These are phyloP conservation scores for Eurosta solidaginis DNA, from an alignment of 1,140 invertebrate species.

Conservation along the genomic window DNA sequence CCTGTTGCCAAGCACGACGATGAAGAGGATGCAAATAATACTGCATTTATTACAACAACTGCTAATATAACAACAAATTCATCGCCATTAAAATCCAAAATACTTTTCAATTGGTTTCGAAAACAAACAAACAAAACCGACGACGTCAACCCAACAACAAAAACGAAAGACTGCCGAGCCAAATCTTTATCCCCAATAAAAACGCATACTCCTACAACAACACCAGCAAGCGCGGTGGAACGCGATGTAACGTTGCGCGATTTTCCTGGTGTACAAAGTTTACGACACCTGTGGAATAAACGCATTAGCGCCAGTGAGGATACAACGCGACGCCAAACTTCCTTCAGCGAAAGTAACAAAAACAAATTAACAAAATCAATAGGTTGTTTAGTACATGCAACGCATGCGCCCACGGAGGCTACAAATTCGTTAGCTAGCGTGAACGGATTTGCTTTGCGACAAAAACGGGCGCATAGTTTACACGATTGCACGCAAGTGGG, in stretches of 20 bases:
- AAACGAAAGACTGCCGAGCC: slow-evolving; percentile 29
- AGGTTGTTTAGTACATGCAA: slow-evolving; percentile 51
- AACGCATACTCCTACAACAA: too few species aligned
- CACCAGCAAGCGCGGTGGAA: neutral
- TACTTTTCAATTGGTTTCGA: slow-evolving; percentile 35
- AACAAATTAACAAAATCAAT: slow-evolving; percentile 51
- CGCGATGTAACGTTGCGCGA: slow-evolving; percentile 51
- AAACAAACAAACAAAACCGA: neutral
- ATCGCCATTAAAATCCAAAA: slow-evolving; percentile 32
- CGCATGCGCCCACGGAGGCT: slow-evolving; percentile 32
- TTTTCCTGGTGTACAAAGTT: slow-evolving; percentile 53
- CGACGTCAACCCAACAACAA: slow-evolving; percentile 37
- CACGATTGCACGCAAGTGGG: slow-evolving; percentile 45
- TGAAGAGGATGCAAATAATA: slow-evolving; percentile 7
- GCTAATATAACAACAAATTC: slow-evolving; percentile 1
- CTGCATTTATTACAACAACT: slow-evolving; percentile 25
- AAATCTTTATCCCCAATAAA: neutral
- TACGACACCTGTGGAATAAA: slow-evolving; percentile 54
- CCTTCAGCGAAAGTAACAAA: neutral
- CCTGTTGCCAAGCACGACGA: too few species aligned
- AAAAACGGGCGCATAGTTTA: slow-evolving; percentile 46
- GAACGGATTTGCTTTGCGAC: neutral
- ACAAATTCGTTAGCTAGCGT: neutral
- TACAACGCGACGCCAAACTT: slow-evolving; percentile 30
- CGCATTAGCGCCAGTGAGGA: slow-evolving; percentile 52